phyloP scores from a whole-genome alignment of 2,888 invertebrate species.

The Nysson spinosus region DNA sequence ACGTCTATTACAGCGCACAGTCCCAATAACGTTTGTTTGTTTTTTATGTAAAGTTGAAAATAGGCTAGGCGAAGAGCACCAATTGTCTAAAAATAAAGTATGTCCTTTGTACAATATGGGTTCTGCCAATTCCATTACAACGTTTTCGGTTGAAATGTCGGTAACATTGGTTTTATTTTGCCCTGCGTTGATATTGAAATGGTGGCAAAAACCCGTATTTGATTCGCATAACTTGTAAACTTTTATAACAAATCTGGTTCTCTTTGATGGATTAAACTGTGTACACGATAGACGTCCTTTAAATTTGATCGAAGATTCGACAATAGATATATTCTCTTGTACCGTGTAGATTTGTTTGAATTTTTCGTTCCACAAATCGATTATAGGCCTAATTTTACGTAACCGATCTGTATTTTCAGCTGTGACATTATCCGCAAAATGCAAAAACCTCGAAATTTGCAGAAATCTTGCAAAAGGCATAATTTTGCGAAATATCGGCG shows the following conservation, averaged over 20 bases:
- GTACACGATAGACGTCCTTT: slow-evolving; percentile 23
- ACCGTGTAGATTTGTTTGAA: slow-evolving; percentile 58
- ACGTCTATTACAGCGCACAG: slow-evolving; percentile 6
- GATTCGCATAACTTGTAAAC: slow-evolving; percentile 32
- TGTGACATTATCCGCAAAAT: slow-evolving; percentile 46
- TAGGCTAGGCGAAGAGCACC: slow-evolving; percentile 2
- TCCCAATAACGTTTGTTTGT: slow-evolving; percentile 19
- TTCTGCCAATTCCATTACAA: slow-evolving; percentile 1
- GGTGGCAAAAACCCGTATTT: slow-evolving; percentile 15
- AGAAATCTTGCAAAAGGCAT: slow-evolving; percentile 35
- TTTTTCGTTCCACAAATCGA: slow-evolving; percentile 57
- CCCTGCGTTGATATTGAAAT: slow-evolving; percentile 10
- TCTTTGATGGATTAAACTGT: slow-evolving; percentile 23
- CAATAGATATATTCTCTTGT: slow-evolving; percentile 33
- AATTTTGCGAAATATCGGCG: slow-evolving; percentile 37
- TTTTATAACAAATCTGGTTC: slow-evolving; percentile 39
- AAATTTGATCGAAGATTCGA: slow-evolving; percentile 40
- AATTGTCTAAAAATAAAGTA: too few species aligned
- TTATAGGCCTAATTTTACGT: slow-evolving; percentile 54
- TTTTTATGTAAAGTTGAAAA: slow-evolving; percentile 9
- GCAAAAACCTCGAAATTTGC: slow-evolving; percentile 44
- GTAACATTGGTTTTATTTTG: slow-evolving; percentile 8
- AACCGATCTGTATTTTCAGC: slow-evolving; percentile 46
- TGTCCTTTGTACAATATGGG: slow-evolving; percentile 2
- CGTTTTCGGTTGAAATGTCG: slow-evolving; percentile 8